Percentiles rank a stretch among this genome's conserved stretches.
These are phyloP conservation scores for Luperina testacea DNA, from an alignment of 2,888 invertebrate species.

Conservation along the genomic window DNA sequence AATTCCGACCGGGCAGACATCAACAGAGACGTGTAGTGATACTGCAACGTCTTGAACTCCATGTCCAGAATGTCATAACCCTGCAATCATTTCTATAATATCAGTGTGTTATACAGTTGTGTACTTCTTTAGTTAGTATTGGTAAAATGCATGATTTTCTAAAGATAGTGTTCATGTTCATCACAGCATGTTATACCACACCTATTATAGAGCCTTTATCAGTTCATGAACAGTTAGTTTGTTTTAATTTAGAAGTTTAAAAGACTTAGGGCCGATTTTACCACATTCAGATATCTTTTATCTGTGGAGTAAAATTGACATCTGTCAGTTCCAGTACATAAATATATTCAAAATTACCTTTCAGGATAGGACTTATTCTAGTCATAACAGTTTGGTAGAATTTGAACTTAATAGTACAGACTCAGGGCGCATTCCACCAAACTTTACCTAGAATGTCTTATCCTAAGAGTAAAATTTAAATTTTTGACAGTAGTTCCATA, in stretches of 20 bases:
- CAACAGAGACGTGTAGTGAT: constrained; percentile 83
- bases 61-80: constrained; percentile 80
- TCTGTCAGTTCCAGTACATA: no score
- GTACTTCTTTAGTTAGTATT: constrained; percentile 13
- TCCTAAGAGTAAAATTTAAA: no score
- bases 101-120: constrained; percentile 84
- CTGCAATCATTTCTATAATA: constrained; percentile 86
- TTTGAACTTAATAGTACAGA: no score
- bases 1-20: constrained; percentile 85
- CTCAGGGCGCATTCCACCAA: no score
- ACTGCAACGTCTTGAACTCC: constrained; percentile 80
- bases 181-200: neutral
- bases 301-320: no score
- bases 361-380: no score
- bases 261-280: no score
- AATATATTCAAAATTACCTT: no score
- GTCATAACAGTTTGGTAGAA: no score
- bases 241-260: neutral
- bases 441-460: no score
- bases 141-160: neutral
- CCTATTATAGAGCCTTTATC: neutral
- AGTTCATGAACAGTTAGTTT: neutral
- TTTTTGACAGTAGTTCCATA: no score
- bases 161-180: neutral
- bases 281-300: no score